Base-by-base conservation (phyloP, 2,797 vertebrate species). In the Coendou prehensilis region DNA sequence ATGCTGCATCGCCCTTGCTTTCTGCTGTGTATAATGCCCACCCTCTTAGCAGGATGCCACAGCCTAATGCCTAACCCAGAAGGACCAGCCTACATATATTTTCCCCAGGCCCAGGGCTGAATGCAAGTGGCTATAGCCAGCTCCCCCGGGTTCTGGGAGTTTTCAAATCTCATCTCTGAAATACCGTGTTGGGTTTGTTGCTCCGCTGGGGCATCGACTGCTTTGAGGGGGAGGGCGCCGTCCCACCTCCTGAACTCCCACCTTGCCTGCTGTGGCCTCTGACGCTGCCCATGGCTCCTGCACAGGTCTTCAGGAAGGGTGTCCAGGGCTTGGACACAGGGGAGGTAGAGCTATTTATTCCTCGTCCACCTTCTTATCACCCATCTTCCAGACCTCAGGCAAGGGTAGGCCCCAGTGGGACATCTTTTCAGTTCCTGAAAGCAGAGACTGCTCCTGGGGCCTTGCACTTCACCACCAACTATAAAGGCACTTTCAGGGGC, bases 391-490 rank as follows among this genome's bases (percentile, higher is more conserved):
- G 91, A 86, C 85, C 80, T 37, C 23, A 6, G 87, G 83, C n/a
- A 52, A 93, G 80, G 81, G 37, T 81, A 33, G 76, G 95, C 45
- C 94, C 93, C 76, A 64, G 33, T 9, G 57, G 76, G 76, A 56
- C 85, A 83, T 47, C 94, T 92, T 97, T 89, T 95, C 96, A 92
- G 87, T 56, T 83, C 83, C 89, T 95, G 96, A 97, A 97, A 97
- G 94, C 78, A 93, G 82, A 97, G 85, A 81, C 96, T 73, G 87
- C 93, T 94, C 86, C 64, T 73, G 87, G 75, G 81, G 73, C 94
- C 94, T 47, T 28, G 57, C 67, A 67, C 84, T 87, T 87, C 63
- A n/a, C 13, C 20, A 9, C 37, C 30, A 67, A 63, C 67, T 90
- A 52, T 88, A 95, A 96, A 97, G 94, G 93, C 2, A 15, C 95